These are phyloP conservation scores for Hydrophis major DNA, from an alignment of 2,797 vertebrate species.

Conservation along the genomic window DNA sequence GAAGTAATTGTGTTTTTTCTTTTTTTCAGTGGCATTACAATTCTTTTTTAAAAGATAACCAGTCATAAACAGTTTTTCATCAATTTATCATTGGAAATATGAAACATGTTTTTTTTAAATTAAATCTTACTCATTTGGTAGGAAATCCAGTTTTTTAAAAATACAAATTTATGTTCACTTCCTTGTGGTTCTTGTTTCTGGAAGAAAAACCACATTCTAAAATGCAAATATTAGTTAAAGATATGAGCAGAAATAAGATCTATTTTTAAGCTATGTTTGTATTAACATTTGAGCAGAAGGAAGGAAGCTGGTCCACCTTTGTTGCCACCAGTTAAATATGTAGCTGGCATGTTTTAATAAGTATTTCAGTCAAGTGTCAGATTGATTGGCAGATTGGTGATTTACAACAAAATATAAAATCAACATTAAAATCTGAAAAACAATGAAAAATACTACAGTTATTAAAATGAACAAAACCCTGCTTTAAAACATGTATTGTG, in stretches of 20 bases:
- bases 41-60: neutral
- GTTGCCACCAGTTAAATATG: neutral
- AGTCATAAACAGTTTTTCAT: neutral
- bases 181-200: neutral
- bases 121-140: neutral
- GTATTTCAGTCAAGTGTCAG: neutral
- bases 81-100: neutral
- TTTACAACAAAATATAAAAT: neutral
- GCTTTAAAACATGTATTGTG: neutral
- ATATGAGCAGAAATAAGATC: neutral
- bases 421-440: neutral
- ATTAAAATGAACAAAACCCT: neutral
- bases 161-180: neutral
- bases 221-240: neutral
- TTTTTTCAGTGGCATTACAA: neutral
- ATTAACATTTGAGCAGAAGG: neutral
- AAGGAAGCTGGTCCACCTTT: neutral
- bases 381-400: neutral
- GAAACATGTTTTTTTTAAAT: neutral
- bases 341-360: neutral
- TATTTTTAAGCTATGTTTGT: neutral
- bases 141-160: neutral
- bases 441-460: neutral
- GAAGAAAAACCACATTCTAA: neutral
- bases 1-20: neutral